A percentile compares a stretch with the other conserved stretches of the same genome.
Evolutionary conservation across 2,797 vertebrate species (phyloP).

Genomic region (Danio jaintianensis): DNA sequence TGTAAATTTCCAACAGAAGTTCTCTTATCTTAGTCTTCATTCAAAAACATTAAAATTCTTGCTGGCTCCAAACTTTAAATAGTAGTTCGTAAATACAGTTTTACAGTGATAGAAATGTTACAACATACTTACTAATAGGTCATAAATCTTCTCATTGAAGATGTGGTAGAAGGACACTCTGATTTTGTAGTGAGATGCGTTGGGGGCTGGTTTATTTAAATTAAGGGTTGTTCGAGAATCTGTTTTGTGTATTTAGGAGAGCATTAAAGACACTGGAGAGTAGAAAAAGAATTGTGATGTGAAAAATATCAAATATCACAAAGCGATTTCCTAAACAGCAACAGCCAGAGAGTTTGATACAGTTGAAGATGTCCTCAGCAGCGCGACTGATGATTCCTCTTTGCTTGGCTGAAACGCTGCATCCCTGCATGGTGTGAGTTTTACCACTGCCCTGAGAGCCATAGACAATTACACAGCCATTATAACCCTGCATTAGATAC

Average conservation of each 20-base stretch:
- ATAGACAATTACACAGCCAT: slow-evolving; percentile 66
- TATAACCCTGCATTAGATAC: slow-evolving; percentile 65
- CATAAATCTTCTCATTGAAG: slow-evolving; percentile 70
- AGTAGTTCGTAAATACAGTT: neutral
- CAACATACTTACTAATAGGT: slow-evolving; percentile 65
- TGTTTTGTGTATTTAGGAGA: neutral
- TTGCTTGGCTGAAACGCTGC: slow-evolving; percentile 49
- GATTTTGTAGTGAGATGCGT: slow-evolving; percentile 55
- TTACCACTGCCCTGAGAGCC: slow-evolving; percentile 60
- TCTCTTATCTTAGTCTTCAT: neutral
- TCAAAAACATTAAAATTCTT: neutral
- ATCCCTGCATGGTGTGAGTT: slow-evolving; percentile 56
- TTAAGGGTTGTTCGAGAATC: slow-evolving; percentile 51
- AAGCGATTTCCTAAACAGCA: neutral
- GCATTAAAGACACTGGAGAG: neutral
- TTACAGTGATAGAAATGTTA: neutral
- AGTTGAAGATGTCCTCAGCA: slow-evolving; percentile 66
- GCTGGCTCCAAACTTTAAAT: neutral
- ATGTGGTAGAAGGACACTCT: slow-evolving; percentile 66
- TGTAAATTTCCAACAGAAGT: neutral
- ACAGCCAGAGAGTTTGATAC: slow-evolving; percentile 51
- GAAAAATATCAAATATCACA: neutral
- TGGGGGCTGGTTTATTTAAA: slow-evolving; percentile 52
- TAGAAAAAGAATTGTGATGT: neutral
- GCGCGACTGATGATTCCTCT: slow-evolving; percentile 59